Conservation (phyloP, 2,888 invertebrate species). For the Priocnemis perturbator region DNA sequence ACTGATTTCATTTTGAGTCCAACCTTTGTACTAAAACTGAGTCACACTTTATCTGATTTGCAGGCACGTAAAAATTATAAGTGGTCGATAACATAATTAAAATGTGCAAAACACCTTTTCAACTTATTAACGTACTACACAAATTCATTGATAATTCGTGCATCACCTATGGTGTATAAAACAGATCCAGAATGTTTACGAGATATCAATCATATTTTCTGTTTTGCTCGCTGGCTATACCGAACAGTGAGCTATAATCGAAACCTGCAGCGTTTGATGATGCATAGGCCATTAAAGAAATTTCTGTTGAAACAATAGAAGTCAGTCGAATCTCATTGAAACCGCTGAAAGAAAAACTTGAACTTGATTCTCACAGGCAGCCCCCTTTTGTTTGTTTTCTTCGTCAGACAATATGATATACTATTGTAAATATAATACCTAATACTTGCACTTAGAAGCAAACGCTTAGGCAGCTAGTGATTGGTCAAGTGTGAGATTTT, state of each 20-base stretch:
- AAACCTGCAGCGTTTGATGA: conserved; percentile 26
- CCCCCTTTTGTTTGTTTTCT: conserved; percentile 8
- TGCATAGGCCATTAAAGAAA: conserved; percentile 51
- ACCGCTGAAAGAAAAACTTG: conserved; percentile 24
- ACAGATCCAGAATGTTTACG: too few relatives aligned
- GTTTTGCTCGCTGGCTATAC: too few relatives aligned
- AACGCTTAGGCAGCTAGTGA: conserved; percentile 73
- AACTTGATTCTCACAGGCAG: neutral
- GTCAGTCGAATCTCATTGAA: conserved; percentile 25
- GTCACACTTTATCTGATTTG: too few relatives aligned
- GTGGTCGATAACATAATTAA: too few relatives aligned
- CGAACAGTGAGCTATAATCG: conserved; percentile 16
- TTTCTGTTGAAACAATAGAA: conserved; percentile 38
- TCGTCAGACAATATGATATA: conserved; percentile 34
- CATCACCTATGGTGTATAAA: too few relatives aligned
- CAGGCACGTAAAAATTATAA: too few relatives aligned
- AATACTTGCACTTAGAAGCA: conserved; percentile 62
- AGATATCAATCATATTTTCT: too few relatives aligned
- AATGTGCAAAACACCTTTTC: too few relatives aligned
- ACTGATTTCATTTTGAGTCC: too few relatives aligned
- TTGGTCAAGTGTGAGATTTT: conserved; percentile 71
- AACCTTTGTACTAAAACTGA: too few relatives aligned
- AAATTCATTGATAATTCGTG: too few relatives aligned
- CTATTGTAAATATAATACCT: conserved; percentile 51
- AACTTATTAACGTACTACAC: too few relatives aligned